Evolutionary conservation across 2,113 vertebrate species (phyloP), one percentile per base, ranked within the genome.

Genomic region (Gymnocephalus cernua): DNA sequence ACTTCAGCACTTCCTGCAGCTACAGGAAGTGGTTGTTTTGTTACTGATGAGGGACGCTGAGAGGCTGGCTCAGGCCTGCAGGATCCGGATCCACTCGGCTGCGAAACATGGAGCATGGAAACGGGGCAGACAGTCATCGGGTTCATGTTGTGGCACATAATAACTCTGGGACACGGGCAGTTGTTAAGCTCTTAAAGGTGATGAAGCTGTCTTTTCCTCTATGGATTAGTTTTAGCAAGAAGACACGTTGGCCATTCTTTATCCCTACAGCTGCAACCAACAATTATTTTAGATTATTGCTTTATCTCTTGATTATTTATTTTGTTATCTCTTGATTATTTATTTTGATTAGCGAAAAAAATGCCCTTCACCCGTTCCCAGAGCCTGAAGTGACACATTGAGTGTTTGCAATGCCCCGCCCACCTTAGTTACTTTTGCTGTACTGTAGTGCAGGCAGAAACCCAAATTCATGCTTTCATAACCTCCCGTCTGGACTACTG

Each of bases 21-120:
- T 12, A 47, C 66, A 85, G 89, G 89, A 89, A 87, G 87, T 47
- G 77, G 62, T 48, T 77, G 82, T 83, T 88, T 76, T 89, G 73
- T 66, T 62, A 13, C 57, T 21, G 82, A 38, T 64, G 74, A 79
- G 57, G 67, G 77, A 85, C 64, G 63, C 67, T 35, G 83, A 72
- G 53, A 70, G 81, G 61, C 66, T 32, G 56, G 41, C 5, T 13
- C 74, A 79, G 63, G 64, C 53, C 73, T 69, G 75, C 61, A n/a
- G 70, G 67, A 67, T 66, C 68, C 57, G 4, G 69, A 83, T 79
- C 62, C 32, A 2, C 57, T 66, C 19, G 35, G 59, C 79, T 82
- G 86, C 83, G 44, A 68, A 70, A 61, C 72, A 32, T 3, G 23
- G 16, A 56, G 50, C 66, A n/a, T 53, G 32, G 64, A 85, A 76